Conservation (phyloP, 2,797 vertebrate species). For the Channa striata region DNA sequence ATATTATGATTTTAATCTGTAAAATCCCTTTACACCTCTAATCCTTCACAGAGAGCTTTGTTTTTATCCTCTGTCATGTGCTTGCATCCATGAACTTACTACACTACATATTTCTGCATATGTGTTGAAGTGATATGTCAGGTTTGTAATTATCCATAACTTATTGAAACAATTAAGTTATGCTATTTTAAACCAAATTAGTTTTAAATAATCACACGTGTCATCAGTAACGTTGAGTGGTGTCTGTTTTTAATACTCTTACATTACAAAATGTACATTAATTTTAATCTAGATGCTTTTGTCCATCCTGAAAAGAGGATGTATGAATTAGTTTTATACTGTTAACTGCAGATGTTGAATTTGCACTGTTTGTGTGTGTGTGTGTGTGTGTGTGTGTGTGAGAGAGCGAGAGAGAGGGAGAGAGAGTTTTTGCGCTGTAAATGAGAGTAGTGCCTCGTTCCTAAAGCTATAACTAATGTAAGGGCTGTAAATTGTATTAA, state of each 20-base stretch:
- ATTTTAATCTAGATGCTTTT: slow-evolving; percentile 43
- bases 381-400: slow-evolving; percentile 1
- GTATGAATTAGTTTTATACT: slow-evolving; percentile 37
- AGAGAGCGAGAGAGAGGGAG: background rate
- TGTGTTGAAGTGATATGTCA: slow-evolving; percentile 9
- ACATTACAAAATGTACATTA: background rate
- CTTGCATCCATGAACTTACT: slow-evolving; percentile 30
- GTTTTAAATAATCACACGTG: slow-evolving; percentile 16
- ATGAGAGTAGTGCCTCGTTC: slow-evolving; percentile 65
- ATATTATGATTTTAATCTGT: background rate
- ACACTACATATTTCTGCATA: slow-evolving; percentile 11
- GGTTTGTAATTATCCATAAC: slow-evolving; percentile 49
- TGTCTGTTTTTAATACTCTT: slow-evolving; percentile 29
- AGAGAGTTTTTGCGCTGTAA: slow-evolving; percentile 36
- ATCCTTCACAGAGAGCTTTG: slow-evolving; percentile 13
- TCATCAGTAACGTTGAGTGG: slow-evolving; percentile 28
- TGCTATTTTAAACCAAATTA: slow-evolving; percentile 39
- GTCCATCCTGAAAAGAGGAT: slow-evolving; percentile 18
- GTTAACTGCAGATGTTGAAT: slow-evolving; percentile 51
- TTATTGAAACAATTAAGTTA: slow-evolving; percentile 47
- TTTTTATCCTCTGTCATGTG: slow-evolving; percentile 15
- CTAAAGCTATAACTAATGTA: slow-evolving; percentile 51
- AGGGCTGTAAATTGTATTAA: slow-evolving; percentile 42
- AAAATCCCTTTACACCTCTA: slow-evolving; percentile 25
- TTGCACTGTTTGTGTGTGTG: slow-evolving; percentile 37